Conservation (phyloP, 2,888 invertebrate species). For the Chirona hameri region DNA sequence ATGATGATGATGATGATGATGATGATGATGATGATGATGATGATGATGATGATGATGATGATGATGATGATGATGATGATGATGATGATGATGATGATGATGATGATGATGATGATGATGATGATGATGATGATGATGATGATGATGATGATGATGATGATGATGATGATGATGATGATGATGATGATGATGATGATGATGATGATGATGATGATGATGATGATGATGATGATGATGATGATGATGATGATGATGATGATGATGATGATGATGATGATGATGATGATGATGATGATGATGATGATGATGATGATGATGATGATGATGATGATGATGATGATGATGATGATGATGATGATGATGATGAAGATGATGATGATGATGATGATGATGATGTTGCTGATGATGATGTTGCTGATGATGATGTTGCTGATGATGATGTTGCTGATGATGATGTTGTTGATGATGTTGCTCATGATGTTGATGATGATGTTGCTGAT, state of each 20-base stretch:
- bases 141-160: neutral
- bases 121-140: neutral
- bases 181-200: neutral
- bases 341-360: constrained; percentile 22
- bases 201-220: neutral
- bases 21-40: neutral
- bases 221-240: neutral
- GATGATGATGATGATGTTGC: too few species aligned
- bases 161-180: neutral
- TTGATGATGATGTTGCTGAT: too few species aligned
- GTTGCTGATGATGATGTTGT: too few species aligned
- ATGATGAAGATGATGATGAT: constrained; percentile 9
- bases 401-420: too few species aligned
- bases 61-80: neutral
- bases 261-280: constrained; percentile 22
- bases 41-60: too few species aligned
- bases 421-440: too few species aligned
- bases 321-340: constrained; percentile 22
- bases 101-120: neutral
- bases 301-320: constrained; percentile 22
- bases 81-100: neutral
- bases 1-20: neutral
- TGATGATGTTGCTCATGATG: too few species aligned
- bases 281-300: constrained; percentile 22
- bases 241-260: constrained; percentile 10